Percentiles rank a stretch among this genome's conserved stretches.
Evolutionary conservation across 2,113 vertebrate genomes (phyloP).

Genomic region (Plestiodon gilberti): DNA sequence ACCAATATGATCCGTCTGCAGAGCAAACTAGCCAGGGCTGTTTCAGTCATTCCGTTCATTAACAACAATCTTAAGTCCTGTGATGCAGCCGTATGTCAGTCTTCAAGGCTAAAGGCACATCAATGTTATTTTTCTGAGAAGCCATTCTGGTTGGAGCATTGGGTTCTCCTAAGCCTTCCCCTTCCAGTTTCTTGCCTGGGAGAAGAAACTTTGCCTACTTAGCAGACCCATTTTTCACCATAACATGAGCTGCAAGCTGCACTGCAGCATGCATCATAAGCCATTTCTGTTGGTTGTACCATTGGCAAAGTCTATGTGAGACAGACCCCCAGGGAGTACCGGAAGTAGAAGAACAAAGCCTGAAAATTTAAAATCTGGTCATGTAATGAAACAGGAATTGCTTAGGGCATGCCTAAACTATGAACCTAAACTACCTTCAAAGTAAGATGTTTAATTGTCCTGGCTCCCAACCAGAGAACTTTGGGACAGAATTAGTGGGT

Average conservation of each 20-base stretch:
- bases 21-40: neutral
- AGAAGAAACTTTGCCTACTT: neutral
- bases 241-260: neutral
- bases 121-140: neutral
- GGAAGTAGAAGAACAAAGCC: neutral
- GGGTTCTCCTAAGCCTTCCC: neutral
- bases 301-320: too few relatives aligned
- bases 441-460: neutral
- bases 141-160: neutral
- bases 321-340: neutral
- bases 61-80: neutral
- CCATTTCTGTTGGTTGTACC: neutral
- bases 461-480: neutral
- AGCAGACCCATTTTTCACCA: neutral
- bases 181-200: neutral
- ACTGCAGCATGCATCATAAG: neutral
- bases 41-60: neutral
- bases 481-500: neutral
- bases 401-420: neutral
- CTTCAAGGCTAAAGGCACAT: neutral
- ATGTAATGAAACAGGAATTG: neutral
- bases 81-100: neutral
- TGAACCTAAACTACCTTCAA: neutral
- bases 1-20: neutral
- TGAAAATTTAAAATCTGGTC: neutral